A percentile compares a stretch with the other conserved stretches of the same genome.
These are phyloP conservation scores for Microhierax caerulescens DNA, from an alignment of 2,797 vertebrate species.

Conservation along the genomic window DNA sequence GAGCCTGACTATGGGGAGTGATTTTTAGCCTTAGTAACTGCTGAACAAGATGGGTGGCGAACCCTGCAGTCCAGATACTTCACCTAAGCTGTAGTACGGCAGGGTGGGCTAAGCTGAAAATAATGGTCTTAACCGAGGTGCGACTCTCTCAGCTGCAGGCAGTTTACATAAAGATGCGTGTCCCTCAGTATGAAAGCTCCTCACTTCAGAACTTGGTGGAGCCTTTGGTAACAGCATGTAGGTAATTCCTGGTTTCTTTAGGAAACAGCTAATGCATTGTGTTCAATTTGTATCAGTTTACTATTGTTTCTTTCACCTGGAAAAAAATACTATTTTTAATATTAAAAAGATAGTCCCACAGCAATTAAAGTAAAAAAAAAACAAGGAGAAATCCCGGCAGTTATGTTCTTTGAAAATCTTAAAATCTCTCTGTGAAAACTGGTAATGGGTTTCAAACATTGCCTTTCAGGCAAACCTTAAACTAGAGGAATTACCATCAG, in stretches of 20 bases:
- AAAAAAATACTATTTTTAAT: not conserved
- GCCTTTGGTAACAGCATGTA: not conserved
- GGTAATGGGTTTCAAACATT: not conserved
- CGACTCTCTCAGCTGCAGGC: not conserved
- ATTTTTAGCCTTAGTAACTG: not conserved
- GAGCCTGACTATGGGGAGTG: not conserved
- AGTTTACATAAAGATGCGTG: not conserved
- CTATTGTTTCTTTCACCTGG: not conserved
- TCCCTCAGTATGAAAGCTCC: not conserved
- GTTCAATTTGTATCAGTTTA: not conserved
- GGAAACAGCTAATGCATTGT: not conserved
- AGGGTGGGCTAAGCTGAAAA: not conserved
- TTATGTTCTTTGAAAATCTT: not conserved
- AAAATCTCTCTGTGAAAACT: not conserved
- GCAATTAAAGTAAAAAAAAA: not conserved
- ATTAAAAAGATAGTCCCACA: not conserved
- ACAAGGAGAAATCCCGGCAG: not conserved
- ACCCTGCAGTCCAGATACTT: too few relatives aligned
- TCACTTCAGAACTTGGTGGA: not conserved
- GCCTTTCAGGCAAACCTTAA: not conserved
- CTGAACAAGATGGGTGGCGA: not conserved
- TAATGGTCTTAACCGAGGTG: not conserved
- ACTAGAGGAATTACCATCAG: not conserved
- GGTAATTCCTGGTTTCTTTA: not conserved
- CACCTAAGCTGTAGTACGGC: not conserved